phyloP scores from a whole-genome alignment of 2,888 invertebrate species.

The Rambutsinella grinnellia region DNA sequence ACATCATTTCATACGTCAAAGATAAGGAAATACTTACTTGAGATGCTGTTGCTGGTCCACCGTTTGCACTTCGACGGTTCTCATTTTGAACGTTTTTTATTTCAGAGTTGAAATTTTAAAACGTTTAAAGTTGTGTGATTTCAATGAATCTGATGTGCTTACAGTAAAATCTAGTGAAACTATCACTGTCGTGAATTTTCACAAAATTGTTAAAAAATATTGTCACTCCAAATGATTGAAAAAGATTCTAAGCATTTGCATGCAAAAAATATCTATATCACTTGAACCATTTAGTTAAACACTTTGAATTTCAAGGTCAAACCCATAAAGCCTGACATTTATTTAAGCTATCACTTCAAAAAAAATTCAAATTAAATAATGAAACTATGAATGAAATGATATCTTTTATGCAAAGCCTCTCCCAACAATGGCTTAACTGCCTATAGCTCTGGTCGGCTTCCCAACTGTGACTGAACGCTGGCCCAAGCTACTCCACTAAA shows the following conservation, averaged over 20 bases:
- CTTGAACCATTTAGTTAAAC: background rate
- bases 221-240: background rate
- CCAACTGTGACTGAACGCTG: constrained; percentile 21
- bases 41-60: constrained; percentile 24
- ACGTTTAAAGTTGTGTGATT: no score
- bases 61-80: constrained; percentile 29
- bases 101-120: background rate
- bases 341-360: background rate
- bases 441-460: constrained; percentile 28
- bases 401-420: background rate
- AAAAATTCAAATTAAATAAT: background rate
- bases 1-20: no score
- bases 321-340: background rate
- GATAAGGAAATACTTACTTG: no score
- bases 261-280: no score
- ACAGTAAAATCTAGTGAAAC: no score
- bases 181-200: no score
- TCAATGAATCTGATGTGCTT: no score
- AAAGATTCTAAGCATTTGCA: no score
- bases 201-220: no score
- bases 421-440: constrained; percentile 10
- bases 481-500: background rate
- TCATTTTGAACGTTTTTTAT: constrained; percentile 16
- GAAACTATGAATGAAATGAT: background rate
- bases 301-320: constrained; percentile 4